Conservation (phyloP, 1,140 invertebrate species). For the Kradibia gibbosae region DNA sequence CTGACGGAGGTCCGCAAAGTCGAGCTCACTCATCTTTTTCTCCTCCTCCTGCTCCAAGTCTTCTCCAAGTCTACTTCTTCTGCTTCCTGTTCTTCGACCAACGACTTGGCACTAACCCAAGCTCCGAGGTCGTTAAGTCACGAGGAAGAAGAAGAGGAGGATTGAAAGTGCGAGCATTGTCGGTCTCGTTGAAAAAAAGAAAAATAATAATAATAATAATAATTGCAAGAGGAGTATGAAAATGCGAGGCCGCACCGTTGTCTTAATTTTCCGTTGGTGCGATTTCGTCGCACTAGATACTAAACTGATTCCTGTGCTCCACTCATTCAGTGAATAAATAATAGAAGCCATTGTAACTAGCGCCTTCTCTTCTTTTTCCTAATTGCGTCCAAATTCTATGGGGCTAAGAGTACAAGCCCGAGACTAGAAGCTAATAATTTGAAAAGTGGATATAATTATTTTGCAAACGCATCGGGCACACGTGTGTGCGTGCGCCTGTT, state of each 20-base stretch:
- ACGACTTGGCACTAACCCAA: conserved; percentile 27
- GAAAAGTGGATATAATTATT: background rate
- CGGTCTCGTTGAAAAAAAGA: background rate
- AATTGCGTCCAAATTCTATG: too few species aligned
- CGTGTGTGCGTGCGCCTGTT: too few species aligned
- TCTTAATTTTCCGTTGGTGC: background rate
- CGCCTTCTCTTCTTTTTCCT: too few species aligned
- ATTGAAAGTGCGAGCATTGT: conserved; percentile 20
- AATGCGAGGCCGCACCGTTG: background rate
- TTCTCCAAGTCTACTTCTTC: background rate
- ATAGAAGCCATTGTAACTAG: background rate
- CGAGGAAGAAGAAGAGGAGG: conserved; percentile 25
- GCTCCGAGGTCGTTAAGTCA: conserved; percentile 40
- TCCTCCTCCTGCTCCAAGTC: background rate
- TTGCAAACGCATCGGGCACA: too few species aligned
- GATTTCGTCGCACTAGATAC: background rate
- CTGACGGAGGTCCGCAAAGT: background rate
- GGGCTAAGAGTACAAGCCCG: background rate
- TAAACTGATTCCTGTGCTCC: background rate
- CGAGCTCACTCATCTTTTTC: background rate
- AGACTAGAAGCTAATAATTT: background rate
- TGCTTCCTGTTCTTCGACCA: background rate
- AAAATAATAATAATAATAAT: conserved; percentile 7
- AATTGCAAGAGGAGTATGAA: background rate
- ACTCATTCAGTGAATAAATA: background rate